These are phyloP conservation scores for Drosophila yooni DNA, from an alignment of 2,888 invertebrate species.

Conservation along the genomic window DNA sequence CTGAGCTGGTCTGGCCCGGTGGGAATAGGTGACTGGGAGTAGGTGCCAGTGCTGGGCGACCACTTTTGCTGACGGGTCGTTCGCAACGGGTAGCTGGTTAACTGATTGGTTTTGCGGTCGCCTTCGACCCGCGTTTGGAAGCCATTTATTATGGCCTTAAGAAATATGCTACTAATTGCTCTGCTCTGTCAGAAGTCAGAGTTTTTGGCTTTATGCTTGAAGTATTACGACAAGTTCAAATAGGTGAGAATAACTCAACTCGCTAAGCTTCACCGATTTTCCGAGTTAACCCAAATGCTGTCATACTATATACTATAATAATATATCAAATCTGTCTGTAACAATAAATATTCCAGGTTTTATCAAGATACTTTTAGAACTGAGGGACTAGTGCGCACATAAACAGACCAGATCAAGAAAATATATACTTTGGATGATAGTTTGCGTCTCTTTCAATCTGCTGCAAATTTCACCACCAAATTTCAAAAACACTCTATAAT, in stretches of 20 bases:
- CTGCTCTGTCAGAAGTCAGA: neutral
- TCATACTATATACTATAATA: no score
- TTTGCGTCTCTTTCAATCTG: neutral
- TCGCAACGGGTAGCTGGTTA: conserved; percentile 41
- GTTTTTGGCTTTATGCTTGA: neutral
- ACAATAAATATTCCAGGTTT: no score
- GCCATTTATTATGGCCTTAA: conserved; percentile 36
- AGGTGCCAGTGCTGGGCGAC: neutral
- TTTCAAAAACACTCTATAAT: neutral
- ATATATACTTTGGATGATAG: neutral
- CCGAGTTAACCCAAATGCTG: neutral
- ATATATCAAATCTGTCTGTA: neutral
- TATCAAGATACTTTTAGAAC: no score
- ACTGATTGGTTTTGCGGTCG: conserved; percentile 64
- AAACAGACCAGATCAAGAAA: neutral
- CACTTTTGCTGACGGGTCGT: conserved; percentile 1
- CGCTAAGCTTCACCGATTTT: neutral
- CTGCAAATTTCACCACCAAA: neutral
- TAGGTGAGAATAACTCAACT: neutral
- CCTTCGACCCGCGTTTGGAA: conserved; percentile 28
- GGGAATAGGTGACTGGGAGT: neutral
- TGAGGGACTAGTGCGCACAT: no score
- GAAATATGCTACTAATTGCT: conserved; percentile 41
- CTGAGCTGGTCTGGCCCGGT: neutral
- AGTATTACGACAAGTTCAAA: neutral